Evolutionary conservation across 2,888 invertebrate species (phyloP).

Genomic region (Agrotis clavis): DNA sequence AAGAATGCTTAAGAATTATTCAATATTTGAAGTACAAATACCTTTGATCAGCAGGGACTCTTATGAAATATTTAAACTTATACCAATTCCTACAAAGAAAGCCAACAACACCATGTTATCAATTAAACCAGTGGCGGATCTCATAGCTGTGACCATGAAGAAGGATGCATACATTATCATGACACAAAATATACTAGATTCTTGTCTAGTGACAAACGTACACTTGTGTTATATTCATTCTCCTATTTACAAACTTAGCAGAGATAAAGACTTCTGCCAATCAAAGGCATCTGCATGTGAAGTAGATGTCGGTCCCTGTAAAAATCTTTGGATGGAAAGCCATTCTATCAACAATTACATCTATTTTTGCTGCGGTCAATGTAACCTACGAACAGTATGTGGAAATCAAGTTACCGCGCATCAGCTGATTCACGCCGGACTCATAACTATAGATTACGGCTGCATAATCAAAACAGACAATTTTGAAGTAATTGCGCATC

Average conservation of each 20-base stretch:
- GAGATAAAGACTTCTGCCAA: conserved; percentile 19
- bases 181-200: conserved; percentile 5
- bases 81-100: conserved; percentile 10
- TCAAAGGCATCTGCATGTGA: conserved; percentile 3
- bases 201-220: conserved; percentile 7
- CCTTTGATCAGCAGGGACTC: conserved; percentile 12
- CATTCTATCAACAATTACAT: conserved; percentile 7
- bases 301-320: neutral
- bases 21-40: conserved; percentile 1
- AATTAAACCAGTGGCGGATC: conserved; percentile 16
- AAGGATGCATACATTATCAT: conserved; percentile 14
- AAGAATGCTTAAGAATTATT: neutral
- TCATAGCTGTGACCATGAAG: conserved; percentile 10
- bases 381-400: conserved; percentile 7
- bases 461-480: neutral
- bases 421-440: conserved; percentile 1
- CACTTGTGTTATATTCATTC: conserved; percentile 10
- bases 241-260: conserved; percentile 10
- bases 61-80: conserved; percentile 22
- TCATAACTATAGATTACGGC: neutral
- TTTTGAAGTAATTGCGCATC: conserved; percentile 22
- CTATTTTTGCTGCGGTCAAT: conserved; percentile 10
- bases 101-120: conserved; percentile 7
- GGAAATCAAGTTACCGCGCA: neutral
- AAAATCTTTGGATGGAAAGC: conserved; percentile 12